Percentiles rank a stretch among this genome's conserved stretches.
phyloP scores from a whole-genome alignment of 2,797 vertebrate genomes.

The Pogonophryne albipinna region DNA sequence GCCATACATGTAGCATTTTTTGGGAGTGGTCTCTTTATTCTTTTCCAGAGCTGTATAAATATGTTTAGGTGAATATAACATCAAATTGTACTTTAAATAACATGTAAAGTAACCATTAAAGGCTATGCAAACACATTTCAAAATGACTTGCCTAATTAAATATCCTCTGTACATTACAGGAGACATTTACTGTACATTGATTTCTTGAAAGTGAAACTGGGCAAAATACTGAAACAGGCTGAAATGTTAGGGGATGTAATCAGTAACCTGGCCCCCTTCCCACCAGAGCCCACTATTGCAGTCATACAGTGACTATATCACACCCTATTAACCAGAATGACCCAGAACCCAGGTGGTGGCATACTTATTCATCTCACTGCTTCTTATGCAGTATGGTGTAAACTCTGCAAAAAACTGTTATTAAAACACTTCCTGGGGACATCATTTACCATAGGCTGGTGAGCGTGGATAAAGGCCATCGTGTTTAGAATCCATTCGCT shows the following conservation, averaged over 20 bases:
- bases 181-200: constrained; percentile 9
- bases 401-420: constrained; percentile 73
- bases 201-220: constrained; percentile 11
- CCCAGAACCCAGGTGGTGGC: constrained; percentile 72
- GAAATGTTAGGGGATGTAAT: constrained; percentile 46
- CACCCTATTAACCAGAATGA: constrained; percentile 79
- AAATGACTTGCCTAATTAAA: not conserved
- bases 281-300: constrained; percentile 44
- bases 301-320: constrained; percentile 67
- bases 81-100: not conserved
- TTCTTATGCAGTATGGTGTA: constrained; percentile 65
- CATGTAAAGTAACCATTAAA: not conserved
- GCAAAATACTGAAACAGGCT: constrained; percentile 22
- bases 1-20: no score
- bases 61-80: no score
- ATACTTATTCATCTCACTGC: constrained; percentile 72
- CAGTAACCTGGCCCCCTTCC: constrained; percentile 53
- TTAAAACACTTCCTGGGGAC: constrained; percentile 77
- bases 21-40: no score
- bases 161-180: not conserved
- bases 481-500: constrained; percentile 63
- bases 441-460: constrained; percentile 68
- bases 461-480: constrained; percentile 63
- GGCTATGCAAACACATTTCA: constrained; percentile 3
- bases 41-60: no score